Evolutionary conservation across 2,797 vertebrate species (phyloP), one percentile per base, ranked within the genome.

Genomic region (Kryptolebias ocellatus): DNA sequence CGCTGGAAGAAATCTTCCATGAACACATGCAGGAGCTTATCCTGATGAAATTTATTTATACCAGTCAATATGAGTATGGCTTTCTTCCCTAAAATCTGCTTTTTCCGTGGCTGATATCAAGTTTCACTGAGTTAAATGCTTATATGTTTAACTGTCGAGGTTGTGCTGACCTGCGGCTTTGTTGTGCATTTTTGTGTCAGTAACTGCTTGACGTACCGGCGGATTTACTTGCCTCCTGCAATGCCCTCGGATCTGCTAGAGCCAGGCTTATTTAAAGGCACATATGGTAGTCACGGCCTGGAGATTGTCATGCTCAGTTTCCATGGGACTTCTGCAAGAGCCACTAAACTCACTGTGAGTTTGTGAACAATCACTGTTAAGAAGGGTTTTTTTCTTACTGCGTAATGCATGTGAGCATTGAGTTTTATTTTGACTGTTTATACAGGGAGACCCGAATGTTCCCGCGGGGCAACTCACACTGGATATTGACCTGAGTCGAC

Each of bases 11-110:
- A 83, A 99, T 99, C 79, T 99, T 99, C 90, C 96, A 99, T 0
- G 98, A 99, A 55, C 98, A 99, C 92, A 99, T 97, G 96, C 98
- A 99, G 82, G 98, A 99, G 88, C 95, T 99, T 70, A 99, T 99
- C 76, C 91, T 99, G 64, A 99, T 99, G 98, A 99, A 99, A 88
- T 99, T 99, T 84, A 99, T 99, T 89, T 99, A 99, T 75, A 99
- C 98, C 67, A 99, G 98, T 90, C 98, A 99, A 91, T 99, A 99
- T 0, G 98, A 99, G 98, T 98, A 93, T 74, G 96, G 27, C 15
- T 39, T 44, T 61, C 20, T 66, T 67, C 12, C 28, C 54, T 59
- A 1, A 8, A 4, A 63, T 15, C 47, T 46, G 53, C 55, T 51
- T 56, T 55, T 14, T 51, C 31, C 69, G 3, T n/a, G 3, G 4